Conservation (phyloP, 1,140 invertebrate genomes). For the Amyelois transitella region DNA sequence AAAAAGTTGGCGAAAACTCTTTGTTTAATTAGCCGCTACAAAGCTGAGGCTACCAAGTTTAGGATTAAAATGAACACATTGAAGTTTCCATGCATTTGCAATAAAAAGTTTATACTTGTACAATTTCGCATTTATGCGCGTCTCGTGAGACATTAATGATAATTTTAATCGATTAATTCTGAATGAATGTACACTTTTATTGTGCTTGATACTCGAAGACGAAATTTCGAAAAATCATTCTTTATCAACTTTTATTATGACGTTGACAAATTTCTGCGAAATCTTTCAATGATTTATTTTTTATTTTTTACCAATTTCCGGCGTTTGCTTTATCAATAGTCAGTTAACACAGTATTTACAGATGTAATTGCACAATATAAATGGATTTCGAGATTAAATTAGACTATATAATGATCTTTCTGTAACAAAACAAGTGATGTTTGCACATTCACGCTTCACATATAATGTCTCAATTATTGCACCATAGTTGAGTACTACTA, state of each 20-base stretch:
- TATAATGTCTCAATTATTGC: constrained; percentile 9
- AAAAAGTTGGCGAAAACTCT: background rate
- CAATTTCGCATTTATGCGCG: background rate
- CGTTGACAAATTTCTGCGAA: too few species aligned
- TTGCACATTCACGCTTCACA: background rate
- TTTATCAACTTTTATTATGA: too few species aligned
- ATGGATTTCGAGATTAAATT: too few species aligned
- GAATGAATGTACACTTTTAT: background rate
- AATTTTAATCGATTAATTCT: background rate
- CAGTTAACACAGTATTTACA: too few species aligned
- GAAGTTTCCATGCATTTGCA: background rate
- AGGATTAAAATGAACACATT: background rate
- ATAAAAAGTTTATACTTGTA: background rate
- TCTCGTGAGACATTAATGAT: background rate
- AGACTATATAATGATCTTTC: too few species aligned
- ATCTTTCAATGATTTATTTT: too few species aligned
- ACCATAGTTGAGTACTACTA: constrained; percentile 16
- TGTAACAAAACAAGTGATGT: background rate
- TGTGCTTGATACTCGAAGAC: too few species aligned
- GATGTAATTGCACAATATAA: too few species aligned
- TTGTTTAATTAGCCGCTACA: background rate
- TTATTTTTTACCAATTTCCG: too few species aligned
- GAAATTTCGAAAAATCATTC: too few species aligned
- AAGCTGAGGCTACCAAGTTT: background rate
- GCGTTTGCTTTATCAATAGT: too few species aligned